Base-by-base conservation (phyloP, 2,797 vertebrate species). In the Triplophysa bombifrons region DNA sequence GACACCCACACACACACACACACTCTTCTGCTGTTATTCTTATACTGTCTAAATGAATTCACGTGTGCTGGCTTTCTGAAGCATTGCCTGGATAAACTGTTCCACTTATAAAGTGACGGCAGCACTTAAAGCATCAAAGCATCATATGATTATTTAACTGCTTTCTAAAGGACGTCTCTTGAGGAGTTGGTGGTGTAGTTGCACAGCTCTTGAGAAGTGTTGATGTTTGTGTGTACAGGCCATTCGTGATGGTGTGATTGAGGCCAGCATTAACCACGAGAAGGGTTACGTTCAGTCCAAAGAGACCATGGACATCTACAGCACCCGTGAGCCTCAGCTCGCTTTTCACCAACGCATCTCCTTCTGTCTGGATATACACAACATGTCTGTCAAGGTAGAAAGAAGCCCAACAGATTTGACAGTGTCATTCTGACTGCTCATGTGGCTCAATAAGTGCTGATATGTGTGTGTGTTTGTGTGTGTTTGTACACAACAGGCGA, bases 351-450 rank as follows among this genome's bases (percentile, higher is more conserved):
- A 99, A 91, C 94, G 98, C 66, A 99, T 99, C 92, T 96, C 96
- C 82, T 99, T 99, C 94, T 99, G 97, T 81, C 93, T 99, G 14
- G 97, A 99, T 85, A 98, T 99, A 80, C 98, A 99, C 95, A 98
- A 99, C 93, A 99, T 99, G 98, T 98, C 97, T 0, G 97, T 98
- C 77, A 98, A 98, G 97, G 97, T 98, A 56, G 34, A n/a, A 51
- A 19, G 7, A 50, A 48, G 3, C 13, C 3, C 46, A 48, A 14
- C 13, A 48, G 1, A 11, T 41, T 11, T 41, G 41, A 41, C 41
- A 0, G 9, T 41, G 10, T 41, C 10, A 2, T 11, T 2, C 41
- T 2, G 41, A 41, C 41, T 41, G 41, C 41, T 41, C 41, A 41
- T 41, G 41, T 11, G 2, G 9, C 10, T 41, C 41, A 41, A 41